Percentiles rank a stretch among this genome's conserved stretches.
phyloP scores from a whole-genome alignment of 2,888 invertebrate genomes.

The Vandiemenella viatica region DNA sequence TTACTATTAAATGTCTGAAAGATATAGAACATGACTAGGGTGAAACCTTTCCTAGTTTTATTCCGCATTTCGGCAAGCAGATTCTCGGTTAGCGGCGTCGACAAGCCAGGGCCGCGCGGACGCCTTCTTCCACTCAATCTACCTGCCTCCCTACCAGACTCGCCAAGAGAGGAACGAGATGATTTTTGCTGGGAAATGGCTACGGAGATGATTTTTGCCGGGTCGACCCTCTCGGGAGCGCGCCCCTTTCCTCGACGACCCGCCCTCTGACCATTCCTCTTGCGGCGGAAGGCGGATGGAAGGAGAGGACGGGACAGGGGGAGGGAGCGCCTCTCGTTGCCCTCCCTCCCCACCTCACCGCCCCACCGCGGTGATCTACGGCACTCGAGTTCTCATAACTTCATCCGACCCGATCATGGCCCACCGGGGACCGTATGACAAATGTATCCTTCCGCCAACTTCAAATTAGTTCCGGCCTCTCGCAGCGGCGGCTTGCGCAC shows the following conservation, averaged over 20 bases:
- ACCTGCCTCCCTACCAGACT: background rate
- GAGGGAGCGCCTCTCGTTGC: background rate
- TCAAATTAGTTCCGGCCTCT: slow-evolving; percentile 34
- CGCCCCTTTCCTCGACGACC: slow-evolving; percentile 8
- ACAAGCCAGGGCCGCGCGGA: too few relatives aligned
- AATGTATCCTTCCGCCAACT: slow-evolving; percentile 36
- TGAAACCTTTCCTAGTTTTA: too few relatives aligned
- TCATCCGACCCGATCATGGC: slow-evolving; percentile 35
- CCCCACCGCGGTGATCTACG: slow-evolving; percentile 29
- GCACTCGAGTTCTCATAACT: slow-evolving; percentile 33
- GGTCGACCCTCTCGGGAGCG: slow-evolving; percentile 14
- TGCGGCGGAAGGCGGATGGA: background rate
- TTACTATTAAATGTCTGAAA: too few relatives aligned
- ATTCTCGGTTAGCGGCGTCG: too few relatives aligned
- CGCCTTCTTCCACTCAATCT: background rate
- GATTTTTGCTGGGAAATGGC: slow-evolving; percentile 25
- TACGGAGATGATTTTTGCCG: slow-evolving; percentile 24
- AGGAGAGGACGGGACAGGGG: background rate
- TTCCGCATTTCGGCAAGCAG: too few relatives aligned
- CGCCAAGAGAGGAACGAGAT: slow-evolving; percentile 19
- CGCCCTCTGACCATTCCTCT: slow-evolving; percentile 13
- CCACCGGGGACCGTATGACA: slow-evolving; percentile 33
- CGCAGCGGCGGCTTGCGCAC: slow-evolving; percentile 2
- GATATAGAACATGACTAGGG: too few relatives aligned
- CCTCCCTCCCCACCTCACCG: slow-evolving; percentile 7